Evolutionary conservation across 1,140 invertebrate genomes (phyloP), one percentile per base, ranked within the genome.

Genomic region (Brachionus koreanus): DNA sequence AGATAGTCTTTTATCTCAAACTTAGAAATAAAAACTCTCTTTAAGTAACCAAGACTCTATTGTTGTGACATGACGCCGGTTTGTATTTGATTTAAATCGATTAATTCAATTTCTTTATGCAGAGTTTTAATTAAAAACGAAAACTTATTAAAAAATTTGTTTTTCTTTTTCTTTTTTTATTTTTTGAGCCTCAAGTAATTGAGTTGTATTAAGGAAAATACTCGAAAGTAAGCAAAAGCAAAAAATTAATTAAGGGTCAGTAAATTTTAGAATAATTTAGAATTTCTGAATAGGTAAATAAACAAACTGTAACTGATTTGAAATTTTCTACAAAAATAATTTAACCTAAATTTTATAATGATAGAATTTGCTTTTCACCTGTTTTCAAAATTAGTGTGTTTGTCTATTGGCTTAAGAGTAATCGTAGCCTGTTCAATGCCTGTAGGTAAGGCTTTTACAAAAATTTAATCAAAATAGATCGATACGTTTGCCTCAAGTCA

Each of bases 241-340:
- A 39, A 35, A 69, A 69, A 69, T 69, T 69, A 69, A 69, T 69
- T 69, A 69, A 39, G 65, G 65, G 65, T 69, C 65, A 69, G 65
- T 69, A 69, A 69, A 69, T 69, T 69, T 35, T 69, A 16, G 16
- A 37, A 65, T 29, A 65, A 39, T 35, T 69, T 37, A 16, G n/a
- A 39, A 39, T 16, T 69, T 69, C 39, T 12, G 63, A 33, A 33
- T 65, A 39, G 37, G 37, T 69, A 69, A 69, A 69, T 69, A 69
- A 69, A 69, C 65, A 69, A 69, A 69, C 37, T 69, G 65, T 69
- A 69, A 69, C 35, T 69, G 65, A 69, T 69, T 69, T 69, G 16
- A 69, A 69, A 69, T 33, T 5, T 33, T 13, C 63, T 33, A 57
- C 33, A 9, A 19, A 33, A 23, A 33, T 29, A 65, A 37, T 37